These are phyloP conservation scores for Rotaria sp. DNA, from an alignment of 2,888 invertebrate genomes.

Conservation along the genomic window DNA sequence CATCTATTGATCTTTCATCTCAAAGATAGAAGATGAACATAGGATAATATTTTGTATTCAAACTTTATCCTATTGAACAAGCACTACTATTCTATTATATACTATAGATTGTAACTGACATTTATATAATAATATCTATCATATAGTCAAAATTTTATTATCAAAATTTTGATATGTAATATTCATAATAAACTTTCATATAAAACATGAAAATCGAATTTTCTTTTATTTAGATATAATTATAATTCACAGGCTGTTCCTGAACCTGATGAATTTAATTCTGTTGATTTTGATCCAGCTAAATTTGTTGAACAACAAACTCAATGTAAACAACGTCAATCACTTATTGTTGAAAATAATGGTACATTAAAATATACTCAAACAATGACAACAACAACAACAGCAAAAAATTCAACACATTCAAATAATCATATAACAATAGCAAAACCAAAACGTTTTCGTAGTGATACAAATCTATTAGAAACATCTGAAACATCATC, in stretches of 20 bases:
- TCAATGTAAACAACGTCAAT: constrained; percentile 13
- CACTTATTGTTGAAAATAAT: neutral
- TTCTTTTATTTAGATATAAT: constrained; percentile 28
- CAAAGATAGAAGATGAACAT: too few relatives aligned
- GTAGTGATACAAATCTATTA: neutral
- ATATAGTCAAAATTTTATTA: too few relatives aligned
- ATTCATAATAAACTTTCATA: too few relatives aligned
- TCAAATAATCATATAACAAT: neutral
- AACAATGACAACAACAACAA: constrained; percentile 9
- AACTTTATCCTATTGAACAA: too few relatives aligned
- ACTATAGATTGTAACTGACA: too few relatives aligned
- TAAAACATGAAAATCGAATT: too few relatives aligned
- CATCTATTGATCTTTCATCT: too few relatives aligned
- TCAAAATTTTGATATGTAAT: too few relatives aligned
- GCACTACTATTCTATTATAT: too few relatives aligned
- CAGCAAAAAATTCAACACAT: neutral
- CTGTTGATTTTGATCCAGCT: constrained; percentile 10
- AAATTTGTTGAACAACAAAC: constrained; percentile 23
- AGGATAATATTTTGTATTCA: too few relatives aligned
- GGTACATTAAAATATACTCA: constrained; percentile 1
- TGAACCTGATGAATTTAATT: constrained; percentile 40
- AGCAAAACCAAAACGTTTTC: neutral
- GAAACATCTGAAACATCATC: neutral
- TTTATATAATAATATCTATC: too few relatives aligned
- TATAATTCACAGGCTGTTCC: constrained; percentile 40